These are phyloP conservation scores for Muntiacus muntjak DNA, from an alignment of 2,113 vertebrate genomes.

Conservation along the genomic window DNA sequence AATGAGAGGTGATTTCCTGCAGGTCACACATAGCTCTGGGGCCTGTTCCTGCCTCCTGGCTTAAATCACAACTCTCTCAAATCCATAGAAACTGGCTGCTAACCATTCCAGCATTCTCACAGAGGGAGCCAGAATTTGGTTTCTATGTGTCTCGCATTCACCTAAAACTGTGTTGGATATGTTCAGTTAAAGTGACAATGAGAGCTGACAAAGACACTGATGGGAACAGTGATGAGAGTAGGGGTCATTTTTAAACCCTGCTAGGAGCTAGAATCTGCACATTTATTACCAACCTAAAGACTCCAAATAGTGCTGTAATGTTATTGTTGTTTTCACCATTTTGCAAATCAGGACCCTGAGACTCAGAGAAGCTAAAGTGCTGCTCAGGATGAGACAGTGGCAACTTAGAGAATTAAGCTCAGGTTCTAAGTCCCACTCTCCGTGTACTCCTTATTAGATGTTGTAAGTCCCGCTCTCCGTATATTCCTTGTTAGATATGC, in stretches of 20 bases:
- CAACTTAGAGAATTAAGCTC: background rate
- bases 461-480: too few species aligned
- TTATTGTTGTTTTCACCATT: background rate
- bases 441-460: background rate
- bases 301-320: background rate
- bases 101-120: background rate
- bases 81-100: background rate
- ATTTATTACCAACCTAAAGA: background rate
- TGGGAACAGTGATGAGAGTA: background rate
- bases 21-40: background rate
- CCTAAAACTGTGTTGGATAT: background rate
- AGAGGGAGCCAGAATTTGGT: background rate
- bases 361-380: background rate
- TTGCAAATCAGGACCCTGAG: background rate
- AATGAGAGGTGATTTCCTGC: slow-evolving; percentile 44
- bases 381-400: background rate
- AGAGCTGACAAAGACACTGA: background rate
- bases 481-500: too few species aligned
- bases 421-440: background rate
- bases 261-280: background rate
- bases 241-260: background rate
- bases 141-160: background rate
- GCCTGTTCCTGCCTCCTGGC: background rate
- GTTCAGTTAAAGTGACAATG: background rate
- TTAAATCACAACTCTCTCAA: background rate